A percentile compares a stretch with the other conserved stretches of the same genome.
Conservation (phyloP, 2,797 vertebrate genomes). For the Siniperca scherzeri region DNA sequence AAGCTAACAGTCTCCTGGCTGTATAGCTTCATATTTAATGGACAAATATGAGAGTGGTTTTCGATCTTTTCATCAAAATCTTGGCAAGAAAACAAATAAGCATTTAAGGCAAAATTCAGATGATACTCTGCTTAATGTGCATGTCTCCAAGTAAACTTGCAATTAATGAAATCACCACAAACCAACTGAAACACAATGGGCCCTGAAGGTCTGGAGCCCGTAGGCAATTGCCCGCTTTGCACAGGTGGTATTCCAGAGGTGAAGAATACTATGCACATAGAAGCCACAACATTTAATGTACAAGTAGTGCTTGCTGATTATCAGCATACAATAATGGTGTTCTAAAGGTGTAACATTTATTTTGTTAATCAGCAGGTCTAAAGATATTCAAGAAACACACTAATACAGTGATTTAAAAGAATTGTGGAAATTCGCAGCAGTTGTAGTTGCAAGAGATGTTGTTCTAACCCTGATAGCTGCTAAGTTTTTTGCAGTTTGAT, state of each 20-base stretch:
- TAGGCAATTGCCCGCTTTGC: no score
- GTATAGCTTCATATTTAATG: no score
- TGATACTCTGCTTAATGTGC: background rate
- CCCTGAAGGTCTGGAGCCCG: background rate
- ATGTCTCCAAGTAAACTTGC: background rate
- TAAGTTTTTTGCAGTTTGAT: constrained; percentile 4
- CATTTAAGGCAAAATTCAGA: background rate
- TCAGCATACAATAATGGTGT: background rate
- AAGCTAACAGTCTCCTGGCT: no score
- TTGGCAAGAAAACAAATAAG: background rate
- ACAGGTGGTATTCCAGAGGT: background rate
- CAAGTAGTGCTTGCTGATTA: background rate
- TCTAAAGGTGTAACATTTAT: background rate
- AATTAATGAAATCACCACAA: background rate
- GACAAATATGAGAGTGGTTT: no score
- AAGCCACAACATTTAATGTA: background rate
- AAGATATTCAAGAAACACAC: background rate
- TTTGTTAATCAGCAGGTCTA: background rate
- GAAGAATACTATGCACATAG: background rate
- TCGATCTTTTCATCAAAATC: no score
- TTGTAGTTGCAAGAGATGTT: no score
- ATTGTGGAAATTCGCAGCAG: background rate
- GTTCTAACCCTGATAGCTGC: no score
- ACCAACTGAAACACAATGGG: background rate
- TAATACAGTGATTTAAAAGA: background rate